Evolutionary conservation across 2,113 vertebrate species (phyloP), one percentile per base, ranked within the genome.

Genomic region (Silurus asotus): DNA sequence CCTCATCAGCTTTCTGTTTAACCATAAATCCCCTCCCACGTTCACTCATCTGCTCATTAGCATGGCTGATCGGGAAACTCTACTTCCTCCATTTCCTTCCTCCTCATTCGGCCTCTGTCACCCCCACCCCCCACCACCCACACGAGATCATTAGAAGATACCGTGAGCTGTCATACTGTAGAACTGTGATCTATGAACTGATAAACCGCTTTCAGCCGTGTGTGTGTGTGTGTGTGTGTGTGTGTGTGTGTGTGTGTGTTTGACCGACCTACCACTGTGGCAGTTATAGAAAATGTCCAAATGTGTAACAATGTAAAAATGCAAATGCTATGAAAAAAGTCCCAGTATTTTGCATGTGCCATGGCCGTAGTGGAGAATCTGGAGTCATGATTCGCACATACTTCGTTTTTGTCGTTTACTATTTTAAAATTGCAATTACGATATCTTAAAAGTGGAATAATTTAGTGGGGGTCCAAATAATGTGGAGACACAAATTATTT

Each of bases 271-370:
- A 10, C 75, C 49, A 49, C n/a, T n/a, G 82, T 25, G 53, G 55
- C 76, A 81, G 45, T 77, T 37, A 37, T 84, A 48, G 84, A 77
- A 84, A 86, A 81, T 69, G 81, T 84, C 82, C 77, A 48, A 49
- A 81, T 81, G 49, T 53, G 69, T 53, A 48, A 7, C 72, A 55
- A 28, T 67, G 53, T 14, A 69, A 82, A 69, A 56, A 82, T 82
- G 64, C n/a, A 69, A 82, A 82, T 28, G 81, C 7, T 28, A 5
- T 82, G 48, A n/a, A 82, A 82, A 20, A 25, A 25, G 61, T 61
- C n/a, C 20, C 4, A 64, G 69, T 81, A 51, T 51, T 67, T 61
- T 84, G 83, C 55, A 76, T 51, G 15, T 28, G 81, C n/a, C 17
- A 77, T 55, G 51, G 15, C 74, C 11, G 51, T 28, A 77, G 28